These are phyloP conservation scores for Furcula furcula DNA, from an alignment of 2,888 invertebrate species.

Conservation along the genomic window DNA sequence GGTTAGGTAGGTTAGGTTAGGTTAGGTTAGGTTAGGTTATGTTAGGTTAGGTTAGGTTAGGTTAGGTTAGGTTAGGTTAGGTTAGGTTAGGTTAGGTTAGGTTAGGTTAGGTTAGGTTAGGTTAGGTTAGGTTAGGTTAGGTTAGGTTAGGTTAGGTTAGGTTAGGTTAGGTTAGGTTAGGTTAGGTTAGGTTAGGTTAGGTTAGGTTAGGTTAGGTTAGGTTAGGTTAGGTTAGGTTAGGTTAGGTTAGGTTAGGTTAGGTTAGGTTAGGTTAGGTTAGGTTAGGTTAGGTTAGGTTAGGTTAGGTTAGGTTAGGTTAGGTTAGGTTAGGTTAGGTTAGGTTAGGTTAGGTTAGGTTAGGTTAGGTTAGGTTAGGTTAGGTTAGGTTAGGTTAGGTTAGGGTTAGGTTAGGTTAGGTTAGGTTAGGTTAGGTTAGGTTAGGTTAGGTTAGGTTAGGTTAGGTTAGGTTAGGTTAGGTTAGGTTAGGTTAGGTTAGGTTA, in stretches of 20 bases:
- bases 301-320: constrained; percentile 5
- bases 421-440: constrained; percentile 10
- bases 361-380: constrained; percentile 12
- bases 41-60: constrained; percentile 10
- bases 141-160: constrained; percentile 11
- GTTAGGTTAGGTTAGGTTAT: constrained; percentile 10
- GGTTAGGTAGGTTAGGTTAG: constrained; percentile 12
- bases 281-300: constrained; percentile 8
- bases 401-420: background rate
- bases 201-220: constrained; percentile 13
- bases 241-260: constrained; percentile 12
- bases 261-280: constrained; percentile 8
- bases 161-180: constrained; percentile 11
- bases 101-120: constrained; percentile 8
- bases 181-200: constrained; percentile 11
- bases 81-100: constrained; percentile 7
- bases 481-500: constrained; percentile 16
- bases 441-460: constrained; percentile 11
- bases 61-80: constrained; percentile 9
- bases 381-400: constrained; percentile 14
- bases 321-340: constrained; percentile 10
- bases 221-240: constrained; percentile 11
- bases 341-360: constrained; percentile 15
- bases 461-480: constrained; percentile 10
- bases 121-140: constrained; percentile 13